Conservation (phyloP, 1,140 invertebrate genomes). For the Conus ventricosus region DNA sequence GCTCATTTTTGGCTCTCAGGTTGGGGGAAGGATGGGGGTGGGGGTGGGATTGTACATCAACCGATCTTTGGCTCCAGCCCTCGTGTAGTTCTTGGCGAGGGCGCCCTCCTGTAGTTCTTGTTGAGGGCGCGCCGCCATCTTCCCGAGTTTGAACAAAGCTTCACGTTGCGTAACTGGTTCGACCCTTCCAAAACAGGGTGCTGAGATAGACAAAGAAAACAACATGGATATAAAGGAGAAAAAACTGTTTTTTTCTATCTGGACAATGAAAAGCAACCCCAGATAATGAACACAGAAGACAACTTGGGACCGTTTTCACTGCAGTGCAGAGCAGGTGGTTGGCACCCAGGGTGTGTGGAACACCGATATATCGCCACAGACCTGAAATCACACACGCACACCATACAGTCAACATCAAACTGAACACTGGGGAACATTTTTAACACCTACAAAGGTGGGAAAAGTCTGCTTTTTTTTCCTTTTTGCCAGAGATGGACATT, state of each 20-base stretch:
- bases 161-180: slow-evolving; percentile 1
- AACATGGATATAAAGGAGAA: neutral
- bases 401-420: neutral
- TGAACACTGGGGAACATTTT: too few relatives aligned
- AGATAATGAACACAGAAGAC: too few relatives aligned
- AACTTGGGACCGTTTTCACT: too few relatives aligned
- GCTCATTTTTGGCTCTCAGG: neutral
- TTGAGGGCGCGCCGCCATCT: neutral
- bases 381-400: neutral
- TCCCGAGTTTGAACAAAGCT: slow-evolving; percentile 10
- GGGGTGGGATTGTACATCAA: neutral
- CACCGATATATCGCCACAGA: too few relatives aligned
- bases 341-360: too few relatives aligned
- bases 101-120: neutral
- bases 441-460: too few relatives aligned
- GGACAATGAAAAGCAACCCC: too few relatives aligned
- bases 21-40: neutral
- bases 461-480: too few relatives aligned
- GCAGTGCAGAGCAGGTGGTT: too few relatives aligned
- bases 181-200: neutral
- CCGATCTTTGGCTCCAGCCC: neutral
- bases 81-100: neutral
- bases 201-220: neutral
- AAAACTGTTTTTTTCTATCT: neutral
- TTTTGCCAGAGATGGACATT: too few relatives aligned